These are phyloP conservation scores for Artemia sinica DNA, from an alignment of 2,888 invertebrate genomes.

Conservation along the genomic window DNA sequence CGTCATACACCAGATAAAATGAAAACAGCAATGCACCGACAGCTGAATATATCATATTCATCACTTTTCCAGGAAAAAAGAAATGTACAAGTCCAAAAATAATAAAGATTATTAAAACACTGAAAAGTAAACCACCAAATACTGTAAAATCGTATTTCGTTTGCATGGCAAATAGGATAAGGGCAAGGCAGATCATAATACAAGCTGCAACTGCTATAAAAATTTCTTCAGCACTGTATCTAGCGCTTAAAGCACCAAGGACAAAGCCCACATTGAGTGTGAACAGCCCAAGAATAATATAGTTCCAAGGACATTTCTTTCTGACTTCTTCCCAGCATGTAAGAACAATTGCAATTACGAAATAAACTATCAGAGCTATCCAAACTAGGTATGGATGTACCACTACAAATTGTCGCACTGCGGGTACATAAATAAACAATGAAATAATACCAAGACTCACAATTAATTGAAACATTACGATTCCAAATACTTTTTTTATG, in stretches of 20 bases:
- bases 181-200: conserved; percentile 59
- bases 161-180: conserved; percentile 83
- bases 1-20: conserved; percentile 32
- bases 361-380: background rate
- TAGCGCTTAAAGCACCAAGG: no score
- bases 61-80: background rate
- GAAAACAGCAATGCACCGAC: background rate
- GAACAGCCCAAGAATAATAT: no score
- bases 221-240: conserved; percentile 40
- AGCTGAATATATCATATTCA: background rate
- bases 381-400: background rate
- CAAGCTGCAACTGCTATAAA: conserved; percentile 75
- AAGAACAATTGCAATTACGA: no score
- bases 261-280: no score
- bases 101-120: conserved; percentile 35
- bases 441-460: no score
- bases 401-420: no score
- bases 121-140: conserved; percentile 50
- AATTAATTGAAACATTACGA: no score
- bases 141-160: conserved; percentile 72
- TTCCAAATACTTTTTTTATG: no score
- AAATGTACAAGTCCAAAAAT: no score
- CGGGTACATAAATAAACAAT: no score
- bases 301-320: no score
- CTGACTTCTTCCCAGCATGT: no score